Conservation (phyloP, 1,140 invertebrate species). For the Rhopalosiphum maidis region DNA sequence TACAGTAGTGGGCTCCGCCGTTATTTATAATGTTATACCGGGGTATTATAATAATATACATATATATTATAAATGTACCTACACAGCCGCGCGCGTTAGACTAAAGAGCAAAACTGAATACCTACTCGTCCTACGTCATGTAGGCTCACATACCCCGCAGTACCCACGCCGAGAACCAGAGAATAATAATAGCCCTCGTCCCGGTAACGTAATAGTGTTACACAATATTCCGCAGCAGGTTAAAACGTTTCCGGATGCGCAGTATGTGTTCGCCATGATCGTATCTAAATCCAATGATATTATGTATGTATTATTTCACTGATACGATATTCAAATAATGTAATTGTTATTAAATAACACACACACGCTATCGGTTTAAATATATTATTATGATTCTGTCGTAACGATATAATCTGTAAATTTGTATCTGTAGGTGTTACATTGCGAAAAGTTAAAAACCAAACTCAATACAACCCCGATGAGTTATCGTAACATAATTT, state of each 20-base stretch:
- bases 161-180: neutral
- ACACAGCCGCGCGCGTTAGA: neutral
- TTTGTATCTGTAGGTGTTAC: no score
- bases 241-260: neutral
- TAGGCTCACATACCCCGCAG: neutral
- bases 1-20: neutral
- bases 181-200: neutral
- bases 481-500: no score
- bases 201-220: neutral
- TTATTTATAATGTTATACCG: neutral
- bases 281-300: neutral
- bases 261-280: neutral
- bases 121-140: neutral
- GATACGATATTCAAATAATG: neutral
- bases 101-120: constrained; percentile 2
- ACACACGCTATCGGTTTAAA: neutral
- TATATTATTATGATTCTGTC: no score
- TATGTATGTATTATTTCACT: neutral
- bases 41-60: neutral
- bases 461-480: no score
- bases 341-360: neutral
- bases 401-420: no score
- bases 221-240: neutral
- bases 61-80: constrained; percentile 9
- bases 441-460: no score